A percentile compares a stretch with the other conserved stretches of the same genome.
phyloP scores from a whole-genome alignment of 2,797 vertebrate species.

The Phaenicophaeus curvirostris region DNA sequence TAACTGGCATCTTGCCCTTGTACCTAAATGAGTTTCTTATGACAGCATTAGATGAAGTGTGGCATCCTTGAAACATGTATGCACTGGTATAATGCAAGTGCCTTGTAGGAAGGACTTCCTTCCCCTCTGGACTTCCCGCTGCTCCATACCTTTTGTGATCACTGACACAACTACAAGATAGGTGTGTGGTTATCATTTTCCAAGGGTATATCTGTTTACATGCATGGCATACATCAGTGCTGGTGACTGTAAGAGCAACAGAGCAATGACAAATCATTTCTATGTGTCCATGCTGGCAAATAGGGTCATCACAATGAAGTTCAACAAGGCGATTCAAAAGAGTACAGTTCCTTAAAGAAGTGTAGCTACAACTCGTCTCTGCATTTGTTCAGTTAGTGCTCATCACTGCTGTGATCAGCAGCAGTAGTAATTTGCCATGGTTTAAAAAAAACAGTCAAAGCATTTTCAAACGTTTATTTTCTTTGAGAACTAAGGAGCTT shows the following conservation, averaged over 20 bases:
- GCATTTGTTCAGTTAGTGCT: neutral
- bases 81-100: neutral
- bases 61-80: neutral
- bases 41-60: neutral
- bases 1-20: neutral
- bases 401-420: neutral
- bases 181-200: neutral
- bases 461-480: slow-evolving; percentile 51
- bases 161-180: neutral
- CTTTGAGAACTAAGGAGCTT: slow-evolving; percentile 64
- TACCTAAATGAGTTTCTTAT: neutral
- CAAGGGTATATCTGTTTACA: neutral
- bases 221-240: neutral
- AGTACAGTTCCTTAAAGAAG: neutral
- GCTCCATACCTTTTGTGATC: neutral
- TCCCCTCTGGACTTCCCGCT: neutral
- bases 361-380: neutral
- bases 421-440: neutral
- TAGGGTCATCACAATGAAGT: neutral
- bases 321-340: neutral
- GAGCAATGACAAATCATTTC: neutral
- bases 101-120: neutral
- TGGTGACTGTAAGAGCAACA: neutral
- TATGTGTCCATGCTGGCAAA: neutral
- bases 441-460: slow-evolving; percentile 50